Evolutionary conservation across 2,797 vertebrate species (phyloP), one percentile per base, ranked within the genome.

Genomic region (Antennarius maculatus): DNA sequence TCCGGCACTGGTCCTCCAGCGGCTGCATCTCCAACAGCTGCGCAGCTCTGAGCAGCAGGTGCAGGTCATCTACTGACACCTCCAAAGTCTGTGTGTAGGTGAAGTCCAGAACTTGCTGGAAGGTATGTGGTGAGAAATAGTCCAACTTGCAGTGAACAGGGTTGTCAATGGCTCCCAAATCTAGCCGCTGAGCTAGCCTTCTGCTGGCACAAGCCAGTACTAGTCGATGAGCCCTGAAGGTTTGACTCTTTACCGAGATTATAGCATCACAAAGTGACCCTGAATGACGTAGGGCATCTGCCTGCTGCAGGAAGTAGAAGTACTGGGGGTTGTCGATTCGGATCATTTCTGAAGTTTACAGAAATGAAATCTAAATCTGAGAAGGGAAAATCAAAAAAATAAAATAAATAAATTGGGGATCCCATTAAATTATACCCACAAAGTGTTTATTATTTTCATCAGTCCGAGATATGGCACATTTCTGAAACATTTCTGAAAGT

Each of bases 101-200:
- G 66, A 94, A 95, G 74, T 93, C 92, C 68, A 95, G 82, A 58
- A 95, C 89, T 71, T 95, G 95, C 77, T 93, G 90, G 81, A 95
- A 94, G 63, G 94, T 95, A 68, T 62, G 90, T 7, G 93, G 86
- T 28, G 92, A 91, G 77, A 95, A 81, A 39, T 80, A 86, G 47
- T 95, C 90, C 52, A 92, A 79, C 1, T 88, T 76, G 67, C 89
- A 92, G 57, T 37, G 69, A 34, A 90, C 90, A 0, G 85, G 87
- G 50, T 69, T 76, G 59, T 86, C 81, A 49, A 5, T 4, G 12
- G 73, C 76, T 39, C 69, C 74, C 2, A 61, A 81, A 61, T 66
- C 71, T 1, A 94, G 73, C 68, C 82, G 90, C 39, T 81, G 83
- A 5, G 89, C 92, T 54, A 95, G 88, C 46, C 76, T 83, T 58